A percentile compares a stretch with the other conserved stretches of the same genome.
Conservation (phyloP, 2,888 invertebrate genomes). For the Exephanes ischioxanthus region DNA sequence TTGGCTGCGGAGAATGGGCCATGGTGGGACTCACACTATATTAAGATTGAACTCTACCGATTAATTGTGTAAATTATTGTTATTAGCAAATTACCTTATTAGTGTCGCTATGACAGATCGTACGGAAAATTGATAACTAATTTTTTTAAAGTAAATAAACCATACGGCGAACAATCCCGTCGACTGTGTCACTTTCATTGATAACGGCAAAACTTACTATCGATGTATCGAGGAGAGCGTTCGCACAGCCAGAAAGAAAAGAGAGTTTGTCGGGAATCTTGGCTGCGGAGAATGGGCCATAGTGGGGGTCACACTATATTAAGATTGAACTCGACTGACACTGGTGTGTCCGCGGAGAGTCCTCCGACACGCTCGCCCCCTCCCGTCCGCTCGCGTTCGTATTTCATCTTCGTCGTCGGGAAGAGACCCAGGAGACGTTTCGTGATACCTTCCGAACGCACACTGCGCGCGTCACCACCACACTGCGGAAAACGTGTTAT, state of each 20-base stretch:
- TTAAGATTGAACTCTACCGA: constrained; percentile 46
- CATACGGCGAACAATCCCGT: too few species aligned
- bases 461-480: constrained; percentile 28
- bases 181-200: too few species aligned
- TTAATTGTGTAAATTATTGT: too few species aligned
- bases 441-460: constrained; percentile 26
- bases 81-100: too few species aligned
- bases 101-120: too few species aligned
- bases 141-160: too few species aligned
- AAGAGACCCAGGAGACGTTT: constrained; percentile 6
- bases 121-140: too few species aligned
- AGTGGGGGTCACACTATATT: constrained; percentile 83
- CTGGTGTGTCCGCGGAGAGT: constrained; percentile 62
- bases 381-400: constrained; percentile 37
- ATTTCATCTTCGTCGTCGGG: constrained; percentile 32
- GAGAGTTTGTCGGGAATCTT: constrained; percentile 27
- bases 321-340: constrained; percentile 84
- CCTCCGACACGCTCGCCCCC: background rate
- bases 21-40: constrained; percentile 82
- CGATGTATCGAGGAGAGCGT: too few species aligned
- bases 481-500: background rate
- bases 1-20: background rate
- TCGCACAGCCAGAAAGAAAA: background rate
- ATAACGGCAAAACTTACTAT: too few species aligned
- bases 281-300: constrained; percentile 13